Conservation (phyloP, 64 coral and sea anemone genomes). For the Orbicella faveolata region DNA sequence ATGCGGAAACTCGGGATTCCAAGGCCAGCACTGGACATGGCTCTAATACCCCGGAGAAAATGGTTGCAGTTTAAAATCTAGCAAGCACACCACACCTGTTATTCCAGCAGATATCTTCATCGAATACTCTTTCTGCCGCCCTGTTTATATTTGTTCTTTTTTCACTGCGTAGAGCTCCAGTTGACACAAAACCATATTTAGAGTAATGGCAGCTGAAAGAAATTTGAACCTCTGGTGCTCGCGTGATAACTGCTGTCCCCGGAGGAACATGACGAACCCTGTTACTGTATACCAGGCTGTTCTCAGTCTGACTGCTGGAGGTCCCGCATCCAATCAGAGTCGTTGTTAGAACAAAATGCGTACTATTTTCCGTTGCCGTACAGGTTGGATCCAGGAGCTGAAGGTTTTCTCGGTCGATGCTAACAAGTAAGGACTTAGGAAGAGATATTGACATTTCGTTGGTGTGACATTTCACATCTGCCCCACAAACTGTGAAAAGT, state of each 20-base stretch:
- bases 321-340: constrained; percentile 56
- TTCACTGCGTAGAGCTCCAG: background rate
- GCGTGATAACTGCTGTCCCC: constrained; percentile 5
- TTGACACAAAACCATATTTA: constrained; percentile 48
- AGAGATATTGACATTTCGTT: constrained; percentile 54
- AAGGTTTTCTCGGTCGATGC: background rate
- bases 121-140: background rate
- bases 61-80: background rate
- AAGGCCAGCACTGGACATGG: background rate
- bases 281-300: constrained; percentile 52
- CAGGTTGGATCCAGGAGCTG: constrained; percentile 37
- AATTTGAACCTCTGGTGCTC: constrained; percentile 34
- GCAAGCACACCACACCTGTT: background rate
- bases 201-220: constrained; percentile 64
- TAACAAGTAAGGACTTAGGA: constrained; percentile 17
- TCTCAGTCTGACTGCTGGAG: constrained; percentile 19
- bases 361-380: constrained; percentile 38
- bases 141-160: background rate
- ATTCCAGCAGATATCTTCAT: background rate
- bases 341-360: constrained; percentile 40
- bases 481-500: constrained; percentile 8
- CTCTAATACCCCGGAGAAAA: no score
- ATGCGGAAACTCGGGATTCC: background rate
- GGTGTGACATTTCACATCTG: constrained; percentile 26
- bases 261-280: constrained; percentile 11